Evolutionary conservation across 2,113 vertebrate species (phyloP).

Genomic region (Bothrops jararaca): DNA sequence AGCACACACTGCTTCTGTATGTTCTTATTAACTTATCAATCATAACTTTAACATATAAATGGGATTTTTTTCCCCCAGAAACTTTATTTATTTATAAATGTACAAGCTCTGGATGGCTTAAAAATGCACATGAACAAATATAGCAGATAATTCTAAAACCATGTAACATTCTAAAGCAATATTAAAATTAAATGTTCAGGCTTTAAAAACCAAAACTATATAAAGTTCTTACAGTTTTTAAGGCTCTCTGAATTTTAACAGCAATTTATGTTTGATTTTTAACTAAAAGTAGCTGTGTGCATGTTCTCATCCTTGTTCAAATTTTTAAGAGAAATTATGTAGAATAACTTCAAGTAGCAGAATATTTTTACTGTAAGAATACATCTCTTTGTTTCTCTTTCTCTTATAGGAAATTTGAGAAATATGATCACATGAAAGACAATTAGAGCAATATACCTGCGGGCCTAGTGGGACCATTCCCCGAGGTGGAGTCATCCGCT

Average conservation of each 20-base stretch:
- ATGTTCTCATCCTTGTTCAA: neutral
- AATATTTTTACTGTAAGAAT: neutral
- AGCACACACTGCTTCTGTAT: neutral
- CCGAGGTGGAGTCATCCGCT: slow-evolving; percentile 95
- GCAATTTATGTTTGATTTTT: neutral
- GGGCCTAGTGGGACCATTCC: slow-evolving; percentile 96
- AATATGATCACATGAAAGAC: neutral
- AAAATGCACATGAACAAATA: neutral
- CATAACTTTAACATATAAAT: neutral
- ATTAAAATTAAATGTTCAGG: neutral
- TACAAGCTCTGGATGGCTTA: neutral
- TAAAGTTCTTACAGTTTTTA: neutral
- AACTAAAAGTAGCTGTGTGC: neutral
- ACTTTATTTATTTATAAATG: neutral
- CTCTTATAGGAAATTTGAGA: neutral
- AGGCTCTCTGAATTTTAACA: neutral
- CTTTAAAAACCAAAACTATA: neutral
- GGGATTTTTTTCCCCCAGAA: neutral
- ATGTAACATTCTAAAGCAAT: neutral
- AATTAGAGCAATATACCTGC: slow-evolving; percentile 76
- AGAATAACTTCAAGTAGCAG: neutral
- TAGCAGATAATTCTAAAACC: neutral
- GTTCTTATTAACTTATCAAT: neutral
- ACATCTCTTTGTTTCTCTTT: neutral
- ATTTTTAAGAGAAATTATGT: neutral